Conservation (phyloP, 1,140 invertebrate species). For the Colletes latitarsis region DNA sequence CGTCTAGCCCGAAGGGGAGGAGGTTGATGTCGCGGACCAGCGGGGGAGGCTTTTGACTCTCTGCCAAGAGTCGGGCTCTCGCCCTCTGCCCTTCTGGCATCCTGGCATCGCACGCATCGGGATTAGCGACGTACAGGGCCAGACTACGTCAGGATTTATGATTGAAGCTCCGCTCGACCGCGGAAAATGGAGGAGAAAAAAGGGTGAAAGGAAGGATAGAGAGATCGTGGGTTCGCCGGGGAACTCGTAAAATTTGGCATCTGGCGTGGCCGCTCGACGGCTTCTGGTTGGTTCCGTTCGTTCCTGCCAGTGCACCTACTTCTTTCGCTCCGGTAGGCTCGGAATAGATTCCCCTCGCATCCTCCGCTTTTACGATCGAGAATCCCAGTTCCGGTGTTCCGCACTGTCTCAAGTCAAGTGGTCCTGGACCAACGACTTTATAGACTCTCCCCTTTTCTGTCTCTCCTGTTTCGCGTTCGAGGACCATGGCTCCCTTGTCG, state of each 20-base stretch:
- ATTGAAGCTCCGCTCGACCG: constrained; percentile 66
- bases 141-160: constrained; percentile 70
- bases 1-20: constrained; percentile 1
- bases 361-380: constrained; percentile 54
- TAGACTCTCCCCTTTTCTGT: constrained; percentile 31
- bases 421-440: constrained; percentile 66
- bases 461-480: neutral
- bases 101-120: constrained; percentile 59
- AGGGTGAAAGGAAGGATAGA: constrained; percentile 4
- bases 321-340: constrained; percentile 58
- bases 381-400: constrained; percentile 67
- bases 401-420: constrained; percentile 68
- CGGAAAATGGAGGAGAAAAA: constrained; percentile 54
- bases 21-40: constrained; percentile 24
- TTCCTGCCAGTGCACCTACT: constrained; percentile 23
- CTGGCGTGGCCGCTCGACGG: constrained; percentile 38
- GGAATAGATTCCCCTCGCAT: constrained; percentile 61
- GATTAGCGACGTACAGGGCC: constrained; percentile 59
- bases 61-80: constrained; percentile 65
- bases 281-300: constrained; percentile 10
- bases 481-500: too few species aligned
- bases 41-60: constrained; percentile 63
- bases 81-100: constrained; percentile 40
- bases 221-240: constrained; percentile 1
- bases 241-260: constrained; percentile 70